Evolutionary conservation across 2,888 invertebrate species (phyloP), one percentile per base, ranked within the genome.

Genomic region (Iselma pallidipennis): DNA sequence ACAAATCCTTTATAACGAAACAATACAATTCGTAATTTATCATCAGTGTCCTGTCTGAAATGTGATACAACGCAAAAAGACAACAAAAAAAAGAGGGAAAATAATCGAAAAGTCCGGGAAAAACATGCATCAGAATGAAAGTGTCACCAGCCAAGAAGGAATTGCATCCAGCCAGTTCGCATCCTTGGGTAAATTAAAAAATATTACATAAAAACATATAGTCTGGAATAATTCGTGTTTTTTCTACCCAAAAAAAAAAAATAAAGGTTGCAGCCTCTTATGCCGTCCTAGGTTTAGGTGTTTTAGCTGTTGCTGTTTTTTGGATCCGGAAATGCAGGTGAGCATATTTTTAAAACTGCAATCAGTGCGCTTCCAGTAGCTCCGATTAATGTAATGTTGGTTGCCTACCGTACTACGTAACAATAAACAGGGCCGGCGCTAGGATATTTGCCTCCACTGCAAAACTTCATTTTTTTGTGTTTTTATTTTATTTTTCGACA

Each of bases 321-420:
- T 82, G 83, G 82, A 79, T 83, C 42, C 72, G 80, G 62, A 82
- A 80, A 71, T 84, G 83, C 81, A 82, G 83, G 84, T 84, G 71
- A 79, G 79, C 75, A 29, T 25, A 23, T 26, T 49, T 49, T 12
- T n/a, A 26, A 23, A 16, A 42, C 16, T 45, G 23, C 12, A 55
- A 51, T 14, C 37, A 23, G 14, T 10, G 21, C n/a, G 19, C 50
- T 50, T 7, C 5, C 31, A 10, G 19, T 37, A 54, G 16, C 37
- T 25, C 14, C 19, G n/a, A 50, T 50, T 45, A 4, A n/a, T n/a
- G 45, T 45, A 45, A 23, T 45, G 12, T 23, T 45, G 45, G 45
- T 45, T 45, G 45, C 6, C 45, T 45, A 45, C 6, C 6, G 28
- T 28, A 25, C 25, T 25, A 25, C 6, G 5, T 25, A 25, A 25